These are phyloP conservation scores for Axinella damicornis DNA, from an alignment of 37 sponge, comb jelly and placozoan species.

Conservation along the genomic window DNA sequence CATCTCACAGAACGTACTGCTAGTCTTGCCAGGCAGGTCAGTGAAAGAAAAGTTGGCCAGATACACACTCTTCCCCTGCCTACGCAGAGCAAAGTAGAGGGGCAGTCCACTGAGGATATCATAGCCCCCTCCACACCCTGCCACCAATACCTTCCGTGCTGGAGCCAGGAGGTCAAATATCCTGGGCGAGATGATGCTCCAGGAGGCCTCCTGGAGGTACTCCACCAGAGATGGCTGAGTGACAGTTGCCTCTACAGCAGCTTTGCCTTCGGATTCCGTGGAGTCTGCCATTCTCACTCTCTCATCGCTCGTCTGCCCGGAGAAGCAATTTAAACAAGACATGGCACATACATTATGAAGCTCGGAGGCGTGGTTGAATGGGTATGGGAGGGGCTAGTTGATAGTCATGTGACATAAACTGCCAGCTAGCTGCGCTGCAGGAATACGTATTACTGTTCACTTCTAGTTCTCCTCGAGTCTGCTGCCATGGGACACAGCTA, in stretches of 20 bases:
- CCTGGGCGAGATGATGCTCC: conserved; percentile 39
- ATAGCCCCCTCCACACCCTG: conserved; percentile 83
- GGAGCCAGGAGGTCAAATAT: conserved; percentile 61
- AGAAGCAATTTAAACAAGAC: too few species aligned
- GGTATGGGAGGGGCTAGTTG: too few species aligned
- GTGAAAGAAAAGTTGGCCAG: conserved; percentile 80
- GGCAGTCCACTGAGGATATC: conserved; percentile 76
- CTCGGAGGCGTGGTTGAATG: too few species aligned
- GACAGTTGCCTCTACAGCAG: too few species aligned
- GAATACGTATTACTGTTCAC: too few species aligned
- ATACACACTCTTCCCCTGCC: conserved; percentile 55
- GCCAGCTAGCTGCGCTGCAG: too few species aligned
- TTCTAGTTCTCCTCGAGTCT: too few species aligned
- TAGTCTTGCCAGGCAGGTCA: background rate
- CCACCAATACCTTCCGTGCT: conserved; percentile 41
- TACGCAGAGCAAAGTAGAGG: conserved; percentile 52
- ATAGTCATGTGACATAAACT: too few species aligned
- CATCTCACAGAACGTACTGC: conserved; percentile 8
- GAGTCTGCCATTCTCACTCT: too few species aligned
- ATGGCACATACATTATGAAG: too few species aligned
- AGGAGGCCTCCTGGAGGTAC: background rate
- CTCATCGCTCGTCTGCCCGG: too few species aligned
- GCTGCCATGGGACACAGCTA: background rate
- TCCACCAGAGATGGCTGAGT: background rate
- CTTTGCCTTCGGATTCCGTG: too few species aligned